Evolutionary conservation across 2,888 invertebrate genomes (phyloP), one percentile per base, ranked within the genome.

Genomic region (Euzetes globulus): DNA sequence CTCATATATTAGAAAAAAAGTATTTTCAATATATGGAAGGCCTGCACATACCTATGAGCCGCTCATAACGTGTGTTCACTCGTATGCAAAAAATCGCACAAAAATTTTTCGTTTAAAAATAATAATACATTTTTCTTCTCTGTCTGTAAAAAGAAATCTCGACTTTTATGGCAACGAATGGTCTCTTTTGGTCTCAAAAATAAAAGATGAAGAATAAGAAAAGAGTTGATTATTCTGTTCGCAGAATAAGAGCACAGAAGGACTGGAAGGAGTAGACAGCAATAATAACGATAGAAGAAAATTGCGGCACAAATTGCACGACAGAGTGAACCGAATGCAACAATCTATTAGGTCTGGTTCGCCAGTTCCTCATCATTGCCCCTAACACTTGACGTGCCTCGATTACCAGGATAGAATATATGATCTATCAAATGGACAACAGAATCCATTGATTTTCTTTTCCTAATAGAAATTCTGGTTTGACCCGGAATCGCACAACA

Each of bases 281-380:
- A 50, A 50, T 50, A 50, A 50, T 50, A 50, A 50, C 19, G 19
- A 50, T 50, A 50, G 50, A n/a, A 50, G 50, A 50, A 50, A n/a
- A 50, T 50, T 50, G 50, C 11, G n/a, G 50, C 50, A 50, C 50
- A 50, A 50, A 50, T 50, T 50, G 50, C 17, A n/a, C 50, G 17
- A 19, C 17, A 50, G 50, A 50, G 50, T 19, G 19, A 17, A 50
- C n/a, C n/a, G 50, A 50, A 19, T 9, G 50, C 50, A 50, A 50
- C 50, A 50, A 50, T 50, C 50, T 50, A 50, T 50, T 50, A 50
- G 50, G 9, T 50, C 19, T 50, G 50, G 50, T 50, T 50, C 50
- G 50, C 50, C 50, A 50, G 50, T 50, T 50, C 50, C 50, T 50
- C 50, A 41, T 41, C 41, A 50, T 50, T 50, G n/a, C n/a, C 50